Conservation (phyloP, 2,797 vertebrate species). For the Neolamprologus multifasciatus region DNA sequence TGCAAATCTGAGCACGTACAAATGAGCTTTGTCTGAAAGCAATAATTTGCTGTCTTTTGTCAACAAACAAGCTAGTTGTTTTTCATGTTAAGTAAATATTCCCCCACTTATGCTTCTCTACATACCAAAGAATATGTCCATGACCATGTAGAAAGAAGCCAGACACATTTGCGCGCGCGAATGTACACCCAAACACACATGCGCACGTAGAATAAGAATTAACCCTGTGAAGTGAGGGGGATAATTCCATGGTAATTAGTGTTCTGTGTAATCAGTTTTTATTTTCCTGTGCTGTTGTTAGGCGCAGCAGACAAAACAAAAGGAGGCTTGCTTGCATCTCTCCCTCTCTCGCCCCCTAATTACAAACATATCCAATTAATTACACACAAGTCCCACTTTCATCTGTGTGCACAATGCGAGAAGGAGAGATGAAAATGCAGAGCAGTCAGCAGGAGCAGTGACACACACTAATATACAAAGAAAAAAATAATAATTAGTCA, state of each 20-base stretch:
- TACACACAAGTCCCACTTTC: constrained; percentile 66
- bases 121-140: not conserved
- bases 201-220: constrained; percentile 44
- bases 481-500: constrained; percentile 57
- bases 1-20: not conserved
- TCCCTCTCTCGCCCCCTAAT: constrained; percentile 61
- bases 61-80: constrained; percentile 4
- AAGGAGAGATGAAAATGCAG: constrained; percentile 41
- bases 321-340: constrained; percentile 48
- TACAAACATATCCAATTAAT: constrained; percentile 77
- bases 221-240: constrained; percentile 67
- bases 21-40: not conserved
- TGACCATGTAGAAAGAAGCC: not conserved
- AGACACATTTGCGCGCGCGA: not conserved
- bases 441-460: constrained; percentile 43
- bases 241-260: constrained; percentile 75
- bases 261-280: constrained; percentile 76
- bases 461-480: constrained; percentile 44
- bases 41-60: not conserved
- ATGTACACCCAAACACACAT: not conserved
- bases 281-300: constrained; percentile 58
- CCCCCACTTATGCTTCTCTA: not conserved
- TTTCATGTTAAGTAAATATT: constrained; percentile 15
- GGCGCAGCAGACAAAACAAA: constrained; percentile 64
- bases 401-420: constrained; percentile 39